Conservation (phyloP, 2,113 vertebrate species). For the Neodontobutis hainanensis region DNA sequence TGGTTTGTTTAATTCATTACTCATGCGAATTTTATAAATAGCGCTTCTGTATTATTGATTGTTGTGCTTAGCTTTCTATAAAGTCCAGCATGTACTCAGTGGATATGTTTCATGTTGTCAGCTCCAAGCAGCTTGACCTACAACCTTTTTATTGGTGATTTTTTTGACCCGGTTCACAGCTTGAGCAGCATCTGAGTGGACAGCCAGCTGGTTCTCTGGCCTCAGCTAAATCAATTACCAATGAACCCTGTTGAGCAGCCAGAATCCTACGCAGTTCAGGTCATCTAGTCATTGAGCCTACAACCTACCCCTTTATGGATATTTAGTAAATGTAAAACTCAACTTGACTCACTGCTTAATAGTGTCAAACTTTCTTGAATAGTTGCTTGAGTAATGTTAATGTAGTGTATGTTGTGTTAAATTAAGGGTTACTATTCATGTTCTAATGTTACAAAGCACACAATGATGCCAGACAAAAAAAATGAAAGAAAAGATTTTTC, state of each 20-base stretch:
- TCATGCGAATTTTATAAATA: constrained; percentile 1
- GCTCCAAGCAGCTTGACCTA: constrained; percentile 38
- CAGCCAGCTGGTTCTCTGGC: constrained; percentile 42
- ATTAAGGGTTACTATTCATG: too few relatives aligned
- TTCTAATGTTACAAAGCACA: too few relatives aligned
- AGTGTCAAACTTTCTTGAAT: too few relatives aligned
- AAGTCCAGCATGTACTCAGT: not conserved
- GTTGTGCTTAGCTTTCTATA: not conserved
- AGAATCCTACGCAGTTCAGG: constrained; percentile 21
- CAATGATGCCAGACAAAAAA: too few relatives aligned
- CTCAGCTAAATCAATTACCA: constrained; percentile 50
- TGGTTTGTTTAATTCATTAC: not conserved
- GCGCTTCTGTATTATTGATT: constrained; percentile 2
- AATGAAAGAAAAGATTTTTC: too few relatives aligned
- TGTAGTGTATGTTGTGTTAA: too few relatives aligned
- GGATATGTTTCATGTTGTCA: constrained; percentile 29
- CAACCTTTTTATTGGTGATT: constrained; percentile 42
- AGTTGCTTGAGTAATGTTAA: too few relatives aligned
- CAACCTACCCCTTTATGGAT: not conserved
- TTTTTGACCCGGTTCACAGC: constrained; percentile 27
- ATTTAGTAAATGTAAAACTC: not conserved
- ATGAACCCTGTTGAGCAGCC: constrained; percentile 21
- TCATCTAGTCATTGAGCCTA: constrained; percentile 5
- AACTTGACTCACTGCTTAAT: too few relatives aligned
- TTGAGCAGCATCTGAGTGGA: constrained; percentile 14